Evolutionary conservation across 2,797 vertebrate genomes (phyloP), one percentile per base, ranked within the genome.

Genomic region (Podarcis siculus): DNA sequence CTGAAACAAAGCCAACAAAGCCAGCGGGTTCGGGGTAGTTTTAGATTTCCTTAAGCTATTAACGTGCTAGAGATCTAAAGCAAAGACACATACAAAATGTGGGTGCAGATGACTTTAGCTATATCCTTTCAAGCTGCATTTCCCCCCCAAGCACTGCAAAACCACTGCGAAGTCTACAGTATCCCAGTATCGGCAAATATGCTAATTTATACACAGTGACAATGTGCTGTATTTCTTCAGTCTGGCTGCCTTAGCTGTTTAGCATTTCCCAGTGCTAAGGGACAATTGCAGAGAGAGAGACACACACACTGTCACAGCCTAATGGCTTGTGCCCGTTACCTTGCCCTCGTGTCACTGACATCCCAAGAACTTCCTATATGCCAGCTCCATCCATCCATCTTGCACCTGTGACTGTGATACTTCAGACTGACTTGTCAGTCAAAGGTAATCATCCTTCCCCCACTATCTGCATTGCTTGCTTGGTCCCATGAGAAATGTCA

Each of bases 51-150:
- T 90, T 90, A 95, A 93, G 82, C 81, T 77, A 80, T 69, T 2
- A 2, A 92, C 90, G 92, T 91, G 88, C 89, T 93, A 75, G 82
- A 89, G 69, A 85, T 88, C 76, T 92, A 49, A 78, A 95, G 87
- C 86, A 93, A 72, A 75, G 0, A 0, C 73, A 82, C 0, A 64
- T 1, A 66, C 4, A 85, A 87, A 86, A 92, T 37, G 76, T 15
- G 45, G 87, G 86, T 89, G 64, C 0, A 64, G 87, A 83, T 88
- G 86, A 91, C 71, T 94, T 66, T 4, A 89, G 49, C 0, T 0
- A 55, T 89, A 77, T 82, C 37, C 80, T 91, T 87, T 55, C 61
- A 90, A 79, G 58, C 66, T 86, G 32, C 8, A 66, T 90, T 90
- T 92, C 88, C 37, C 32, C 87, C 32, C 77, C 42, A 80, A 91